phyloP scores from a whole-genome alignment of 2,113 vertebrate species.

The Tyto alba region DNA sequence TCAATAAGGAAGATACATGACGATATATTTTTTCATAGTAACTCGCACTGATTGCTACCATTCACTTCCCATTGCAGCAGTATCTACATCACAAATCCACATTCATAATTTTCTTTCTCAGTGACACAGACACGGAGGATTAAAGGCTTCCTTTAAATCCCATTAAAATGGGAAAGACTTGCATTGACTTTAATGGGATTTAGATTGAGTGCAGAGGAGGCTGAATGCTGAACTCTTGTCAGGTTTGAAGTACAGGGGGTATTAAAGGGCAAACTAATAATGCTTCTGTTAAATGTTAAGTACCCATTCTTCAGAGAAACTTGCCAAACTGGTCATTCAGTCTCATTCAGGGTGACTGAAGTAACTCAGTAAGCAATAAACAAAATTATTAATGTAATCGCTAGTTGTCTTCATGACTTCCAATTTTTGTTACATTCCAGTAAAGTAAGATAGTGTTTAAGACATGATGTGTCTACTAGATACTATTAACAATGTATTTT shows the following conservation, averaged over 20 bases:
- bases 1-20: not conserved
- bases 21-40: not conserved
- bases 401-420: not conserved
- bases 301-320: not conserved
- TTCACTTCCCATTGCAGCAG: not conserved
- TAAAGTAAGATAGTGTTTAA: not conserved
- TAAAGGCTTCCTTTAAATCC: slow-evolving; percentile 50
- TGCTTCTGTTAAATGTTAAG: slow-evolving; percentile 43
- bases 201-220: slow-evolving; percentile 16
- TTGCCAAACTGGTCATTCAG: slow-evolving; percentile 10
- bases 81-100: not conserved
- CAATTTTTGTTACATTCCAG: not conserved
- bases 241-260: not conserved
- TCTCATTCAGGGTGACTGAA: not conserved
- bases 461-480: not conserved
- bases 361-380: not conserved
- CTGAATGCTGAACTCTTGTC: slow-evolving; percentile 2
- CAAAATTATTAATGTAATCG: not conserved
- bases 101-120: not conserved
- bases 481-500: not conserved
- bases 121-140: not conserved
- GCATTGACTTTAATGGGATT: slow-evolving; percentile 46
- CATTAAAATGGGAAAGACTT: slow-evolving; percentile 32
- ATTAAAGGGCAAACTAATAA: slow-evolving; percentile 52
- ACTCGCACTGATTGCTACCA: not conserved